Base-by-base conservation (phyloP, 2,888 invertebrate genomes). In the Xestia xanthographa region DNA sequence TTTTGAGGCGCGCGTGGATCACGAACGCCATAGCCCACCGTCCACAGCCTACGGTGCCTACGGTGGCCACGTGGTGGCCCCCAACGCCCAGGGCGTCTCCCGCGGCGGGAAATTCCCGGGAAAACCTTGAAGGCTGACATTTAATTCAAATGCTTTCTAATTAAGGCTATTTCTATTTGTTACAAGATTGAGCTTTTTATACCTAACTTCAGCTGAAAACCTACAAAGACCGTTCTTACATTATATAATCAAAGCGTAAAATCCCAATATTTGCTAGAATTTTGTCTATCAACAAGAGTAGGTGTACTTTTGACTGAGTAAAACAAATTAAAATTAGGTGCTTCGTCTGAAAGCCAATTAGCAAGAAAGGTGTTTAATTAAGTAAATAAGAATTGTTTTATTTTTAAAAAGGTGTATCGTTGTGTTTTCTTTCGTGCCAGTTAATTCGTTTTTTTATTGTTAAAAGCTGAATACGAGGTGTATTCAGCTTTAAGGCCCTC, bases 331-430 rank as follows among this genome's bases (percentile, higher is more conserved):
- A 43, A 45, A 29, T 43, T 17, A 22, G 26, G n/a, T 65, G 66
- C 43, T 29, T 43, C 20, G 12, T 34, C 34, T 53, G 26, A 58
- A 84, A 70, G 53, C 34, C 66, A 60, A 72, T 66, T 77, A 43
- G 12, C 58, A 68, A 14, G 50, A 66, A 68, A 56, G 45, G 6
- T 45, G 48, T 26, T 38, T 67, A 58, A 12, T 38, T 67, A 58
- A 12, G 38, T 76, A 80, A 76, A 71, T 69, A 69, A 9, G 5
- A 43, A 43, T 67, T 66, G 22, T 43, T 48, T 83, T 65, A 70
- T 66, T 56, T 58, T 4, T 22, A 76, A 80, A 56, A 80, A 63
- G 12, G 22, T n/a, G 9, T 56, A n/a, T n/a, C 2, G 26, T 34
- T 17, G n/a, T 53, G 34, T 69, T 45, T 53, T 50, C 20, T 45